Conservation (phyloP, 2,797 vertebrate genomes). For the Mormyrus proboscirostris region DNA sequence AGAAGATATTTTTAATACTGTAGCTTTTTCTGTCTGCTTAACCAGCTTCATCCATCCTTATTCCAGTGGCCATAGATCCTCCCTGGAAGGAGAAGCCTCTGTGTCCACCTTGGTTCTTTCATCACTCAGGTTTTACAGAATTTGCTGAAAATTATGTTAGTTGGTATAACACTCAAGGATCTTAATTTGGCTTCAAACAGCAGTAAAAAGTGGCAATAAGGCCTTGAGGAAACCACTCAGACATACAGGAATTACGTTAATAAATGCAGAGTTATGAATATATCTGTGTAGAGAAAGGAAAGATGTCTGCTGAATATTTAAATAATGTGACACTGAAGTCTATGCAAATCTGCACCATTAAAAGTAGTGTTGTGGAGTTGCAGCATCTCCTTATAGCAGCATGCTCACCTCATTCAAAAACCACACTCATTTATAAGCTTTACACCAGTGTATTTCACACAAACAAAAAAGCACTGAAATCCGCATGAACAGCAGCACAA, state of each 20-base stretch:
- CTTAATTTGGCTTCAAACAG: background rate
- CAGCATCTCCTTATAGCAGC: background rate
- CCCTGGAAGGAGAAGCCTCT: background rate
- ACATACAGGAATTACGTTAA: background rate
- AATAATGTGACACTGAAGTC: background rate
- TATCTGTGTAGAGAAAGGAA: background rate
- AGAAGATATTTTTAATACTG: background rate
- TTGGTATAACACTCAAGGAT: background rate
- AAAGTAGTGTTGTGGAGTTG: background rate
- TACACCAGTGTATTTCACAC: background rate
- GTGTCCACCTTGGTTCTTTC: background rate
- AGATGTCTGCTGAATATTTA: background rate
- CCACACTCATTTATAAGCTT: background rate
- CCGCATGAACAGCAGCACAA: background rate
- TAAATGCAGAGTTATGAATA: background rate
- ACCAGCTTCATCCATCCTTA: background rate
- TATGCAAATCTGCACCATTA: background rate
- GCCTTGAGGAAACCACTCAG: background rate
- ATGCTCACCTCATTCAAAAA: background rate
- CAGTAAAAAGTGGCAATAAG: background rate
- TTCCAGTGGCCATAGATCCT: background rate
- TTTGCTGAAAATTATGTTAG: background rate
- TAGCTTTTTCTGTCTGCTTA: background rate
- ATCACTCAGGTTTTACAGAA: background rate
- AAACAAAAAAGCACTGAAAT: background rate